phyloP scores from a whole-genome alignment of 2,797 vertebrate genomes.

The Tachyglossus aculeatus region DNA sequence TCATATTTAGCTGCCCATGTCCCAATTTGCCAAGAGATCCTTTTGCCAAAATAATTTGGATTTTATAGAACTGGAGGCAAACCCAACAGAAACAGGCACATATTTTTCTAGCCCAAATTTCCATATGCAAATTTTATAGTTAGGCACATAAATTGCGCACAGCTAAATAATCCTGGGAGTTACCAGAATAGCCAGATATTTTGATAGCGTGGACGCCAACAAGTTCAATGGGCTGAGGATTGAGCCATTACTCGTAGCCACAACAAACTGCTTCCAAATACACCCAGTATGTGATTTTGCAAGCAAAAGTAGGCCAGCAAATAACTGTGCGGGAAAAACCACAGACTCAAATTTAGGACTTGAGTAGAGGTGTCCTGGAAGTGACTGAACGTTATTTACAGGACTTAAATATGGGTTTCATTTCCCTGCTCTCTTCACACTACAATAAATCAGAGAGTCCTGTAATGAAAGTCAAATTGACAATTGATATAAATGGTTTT shows the following conservation, averaged over 20 bases:
- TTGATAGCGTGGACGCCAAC: constrained; percentile 8
- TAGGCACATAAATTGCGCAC: not conserved
- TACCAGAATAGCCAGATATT: constrained; percentile 4
- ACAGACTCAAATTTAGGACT: constrained; percentile 56
- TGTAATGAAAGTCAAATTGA: constrained; percentile 18
- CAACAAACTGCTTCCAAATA: constrained; percentile 8
- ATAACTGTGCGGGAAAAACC: constrained; percentile 48
- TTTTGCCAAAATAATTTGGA: not conserved
- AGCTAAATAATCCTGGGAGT: constrained; percentile 22
- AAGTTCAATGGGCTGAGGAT: constrained; percentile 35
- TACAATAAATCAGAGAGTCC: constrained; percentile 25
- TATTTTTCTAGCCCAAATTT: constrained; percentile 15
- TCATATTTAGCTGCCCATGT: too few species aligned
- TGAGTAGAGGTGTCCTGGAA: constrained; percentile 50
- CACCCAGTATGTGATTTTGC: constrained; percentile 49
- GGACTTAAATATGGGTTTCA: constrained; percentile 55
- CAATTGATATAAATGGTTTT: not conserved
- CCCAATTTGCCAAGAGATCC: not conserved
- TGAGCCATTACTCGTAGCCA: constrained; percentile 36
- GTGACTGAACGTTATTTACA: constrained; percentile 50
- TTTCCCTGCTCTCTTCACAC: constrained; percentile 16
- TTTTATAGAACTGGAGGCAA: not conserved
- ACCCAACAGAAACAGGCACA: not conserved
- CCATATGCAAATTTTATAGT: constrained; percentile 8
- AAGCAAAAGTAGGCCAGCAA: constrained; percentile 43